Percentiles rank a stretch among this genome's conserved stretches.
Evolutionary conservation across 2,113 vertebrate genomes (phyloP).

Genomic region (Hylia prasina): DNA sequence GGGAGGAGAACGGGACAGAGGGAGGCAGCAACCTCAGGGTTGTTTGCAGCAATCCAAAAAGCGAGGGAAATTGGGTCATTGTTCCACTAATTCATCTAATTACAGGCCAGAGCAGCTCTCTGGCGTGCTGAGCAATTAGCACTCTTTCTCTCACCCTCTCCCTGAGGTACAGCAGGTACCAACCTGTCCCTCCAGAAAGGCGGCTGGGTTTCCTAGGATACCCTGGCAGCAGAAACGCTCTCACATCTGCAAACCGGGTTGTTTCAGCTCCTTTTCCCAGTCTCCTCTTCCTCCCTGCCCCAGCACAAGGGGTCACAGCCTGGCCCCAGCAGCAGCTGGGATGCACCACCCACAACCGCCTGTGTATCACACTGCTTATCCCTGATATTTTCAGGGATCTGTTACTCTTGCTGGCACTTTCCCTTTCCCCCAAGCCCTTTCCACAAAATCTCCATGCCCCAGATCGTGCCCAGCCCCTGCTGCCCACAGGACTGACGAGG

Average conservation of each 20-base stretch:
- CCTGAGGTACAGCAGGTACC: conserved; percentile 20
- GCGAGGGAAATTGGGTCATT: conserved; percentile 42
- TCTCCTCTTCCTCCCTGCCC: background rate
- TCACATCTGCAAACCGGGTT: conserved; percentile 1
- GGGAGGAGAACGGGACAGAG: background rate
- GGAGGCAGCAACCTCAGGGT: background rate
- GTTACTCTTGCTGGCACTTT: background rate
- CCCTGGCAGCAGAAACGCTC: background rate
- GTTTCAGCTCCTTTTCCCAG: background rate
- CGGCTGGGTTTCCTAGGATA: conserved; percentile 68
- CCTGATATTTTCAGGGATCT: background rate
- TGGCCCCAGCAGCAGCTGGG: background rate
- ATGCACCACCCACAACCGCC: background rate
- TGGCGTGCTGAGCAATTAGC: conserved; percentile 39
- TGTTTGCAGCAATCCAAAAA: conserved; percentile 25
- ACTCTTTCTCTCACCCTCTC: conserved; percentile 11
- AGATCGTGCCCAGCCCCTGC: fast-evolving
- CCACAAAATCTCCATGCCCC: fast-evolving
- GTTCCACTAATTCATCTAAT: conserved; percentile 64
- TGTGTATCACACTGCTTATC: background rate
- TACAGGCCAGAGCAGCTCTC: conserved; percentile 55
- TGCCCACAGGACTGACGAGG: background rate
- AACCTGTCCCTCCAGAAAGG: conserved; percentile 38
- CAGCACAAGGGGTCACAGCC: background rate
- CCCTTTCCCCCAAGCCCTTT: background rate